phyloP scores from a whole-genome alignment of 2,797 vertebrate species.

The Anas georgica region DNA sequence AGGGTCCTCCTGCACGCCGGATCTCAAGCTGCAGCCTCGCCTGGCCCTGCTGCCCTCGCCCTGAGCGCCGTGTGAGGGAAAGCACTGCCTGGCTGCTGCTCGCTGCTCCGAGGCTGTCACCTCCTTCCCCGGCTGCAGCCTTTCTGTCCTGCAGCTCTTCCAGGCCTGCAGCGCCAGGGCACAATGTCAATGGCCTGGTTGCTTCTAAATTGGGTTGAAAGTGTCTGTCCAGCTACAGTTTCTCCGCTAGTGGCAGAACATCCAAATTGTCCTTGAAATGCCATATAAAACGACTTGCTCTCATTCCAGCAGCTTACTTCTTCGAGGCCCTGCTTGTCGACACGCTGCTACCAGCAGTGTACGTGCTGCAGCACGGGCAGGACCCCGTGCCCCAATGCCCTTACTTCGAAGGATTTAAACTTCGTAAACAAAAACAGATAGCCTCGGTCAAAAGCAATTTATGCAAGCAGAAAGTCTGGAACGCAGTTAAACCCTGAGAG shows the following conservation, averaged over 20 bases:
- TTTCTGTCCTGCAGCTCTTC: neutral
- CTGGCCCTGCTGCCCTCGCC: neutral
- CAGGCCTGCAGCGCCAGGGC: fast-evolving
- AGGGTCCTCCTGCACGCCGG: neutral
- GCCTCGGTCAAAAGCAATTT: constrained; percentile 21
- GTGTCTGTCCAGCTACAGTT: neutral
- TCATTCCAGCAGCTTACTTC: neutral
- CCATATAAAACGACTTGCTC: neutral
- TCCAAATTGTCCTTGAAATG: neutral
- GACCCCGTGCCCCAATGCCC: neutral
- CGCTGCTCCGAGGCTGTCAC: neutral
- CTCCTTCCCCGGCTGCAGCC: neutral
- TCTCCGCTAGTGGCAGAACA: neutral
- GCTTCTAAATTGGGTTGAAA: neutral
- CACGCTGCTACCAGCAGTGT: neutral
- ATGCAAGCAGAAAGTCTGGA: constrained; percentile 51
- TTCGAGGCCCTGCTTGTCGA: neutral
- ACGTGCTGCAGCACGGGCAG: neutral
- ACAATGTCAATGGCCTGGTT: neutral
- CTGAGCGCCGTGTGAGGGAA: neutral
- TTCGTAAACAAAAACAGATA: constrained; percentile 19
- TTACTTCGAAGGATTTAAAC: constrained; percentile 44
- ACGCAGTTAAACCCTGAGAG: constrained; percentile 55
- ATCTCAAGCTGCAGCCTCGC: neutral
- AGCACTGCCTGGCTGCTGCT: neutral